Conservation (phyloP, 2,888 invertebrate genomes). For the Ypsolopha sequella region DNA sequence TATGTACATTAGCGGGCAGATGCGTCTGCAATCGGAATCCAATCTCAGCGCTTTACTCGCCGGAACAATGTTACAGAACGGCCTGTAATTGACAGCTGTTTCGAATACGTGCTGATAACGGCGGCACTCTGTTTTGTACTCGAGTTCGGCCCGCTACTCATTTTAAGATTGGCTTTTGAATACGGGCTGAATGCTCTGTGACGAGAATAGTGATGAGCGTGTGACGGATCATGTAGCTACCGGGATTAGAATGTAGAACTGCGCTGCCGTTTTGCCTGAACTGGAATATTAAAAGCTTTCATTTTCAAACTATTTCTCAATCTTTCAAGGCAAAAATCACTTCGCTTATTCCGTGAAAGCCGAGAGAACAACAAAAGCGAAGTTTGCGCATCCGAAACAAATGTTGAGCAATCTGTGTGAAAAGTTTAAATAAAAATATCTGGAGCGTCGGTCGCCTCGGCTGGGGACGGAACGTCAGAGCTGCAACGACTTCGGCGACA, state of each 20-base stretch:
- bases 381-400: conserved; percentile 1
- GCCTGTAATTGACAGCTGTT: conserved; percentile 36
- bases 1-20: conserved; percentile 38
- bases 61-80: conserved; percentile 28
- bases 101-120: conserved; percentile 21
- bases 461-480: conserved; percentile 21
- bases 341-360: background rate
- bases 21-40: conserved; percentile 50
- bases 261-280: too few species aligned
- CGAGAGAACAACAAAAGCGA: background rate
- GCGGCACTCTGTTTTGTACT: conserved; percentile 1
- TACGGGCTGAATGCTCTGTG: background rate
- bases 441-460: conserved; percentile 15
- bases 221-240: too few species aligned
- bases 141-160: background rate
- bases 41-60: conserved; percentile 34
- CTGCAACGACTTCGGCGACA: conserved; percentile 16
- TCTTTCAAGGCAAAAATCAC: too few species aligned
- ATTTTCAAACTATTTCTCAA: too few species aligned
- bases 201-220: background rate
- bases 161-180: background rate
- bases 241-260: too few species aligned
- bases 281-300: too few species aligned
- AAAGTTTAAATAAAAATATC: conserved; percentile 18
- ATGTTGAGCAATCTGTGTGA: conserved; percentile 1